These are phyloP conservation scores for Panzeria rudis DNA, from an alignment of 2,888 invertebrate species.

Conservation along the genomic window DNA sequence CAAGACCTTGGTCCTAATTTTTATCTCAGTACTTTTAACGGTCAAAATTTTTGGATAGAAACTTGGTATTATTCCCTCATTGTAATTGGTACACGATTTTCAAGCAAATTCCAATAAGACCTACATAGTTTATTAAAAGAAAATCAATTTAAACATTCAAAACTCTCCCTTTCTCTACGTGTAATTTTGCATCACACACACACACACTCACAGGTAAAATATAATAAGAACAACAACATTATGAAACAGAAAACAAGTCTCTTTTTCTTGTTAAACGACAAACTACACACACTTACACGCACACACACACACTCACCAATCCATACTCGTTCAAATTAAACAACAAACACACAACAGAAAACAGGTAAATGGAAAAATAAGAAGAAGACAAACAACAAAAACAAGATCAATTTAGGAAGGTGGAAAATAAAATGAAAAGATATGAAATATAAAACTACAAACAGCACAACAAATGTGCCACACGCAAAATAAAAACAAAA, in stretches of 20 bases:
- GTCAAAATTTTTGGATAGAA: too few species aligned
- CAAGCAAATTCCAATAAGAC: not conserved
- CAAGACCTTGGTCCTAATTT: too few species aligned
- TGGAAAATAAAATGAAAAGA: conserved; percentile 42
- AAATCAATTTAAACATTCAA: not conserved
- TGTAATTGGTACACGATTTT: too few species aligned
- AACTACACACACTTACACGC: conserved; percentile 27
- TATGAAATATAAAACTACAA: conserved; percentile 13
- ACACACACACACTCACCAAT: conserved; percentile 4
- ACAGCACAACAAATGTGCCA: conserved; percentile 60
- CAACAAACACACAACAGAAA: conserved; percentile 42
- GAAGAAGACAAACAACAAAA: conserved; percentile 47
- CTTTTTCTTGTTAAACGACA: conserved; percentile 67
- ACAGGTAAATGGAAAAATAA: conserved; percentile 32
- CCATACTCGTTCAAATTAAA: conserved; percentile 6
- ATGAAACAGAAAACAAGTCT: conserved; percentile 66
- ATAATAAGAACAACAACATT: conserved; percentile 33
- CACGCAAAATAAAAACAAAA: conserved; percentile 46
- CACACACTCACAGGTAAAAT: not conserved
- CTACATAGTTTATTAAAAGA: not conserved
- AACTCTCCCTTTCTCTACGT: conserved; percentile 26
- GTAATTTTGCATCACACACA: conserved; percentile 43
- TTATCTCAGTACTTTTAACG: too few species aligned
- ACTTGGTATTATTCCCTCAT: too few species aligned
- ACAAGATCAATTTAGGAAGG: conserved; percentile 52